Conservation (phyloP, 2,797 vertebrate species). For the Lateolabrax maculatus region DNA sequence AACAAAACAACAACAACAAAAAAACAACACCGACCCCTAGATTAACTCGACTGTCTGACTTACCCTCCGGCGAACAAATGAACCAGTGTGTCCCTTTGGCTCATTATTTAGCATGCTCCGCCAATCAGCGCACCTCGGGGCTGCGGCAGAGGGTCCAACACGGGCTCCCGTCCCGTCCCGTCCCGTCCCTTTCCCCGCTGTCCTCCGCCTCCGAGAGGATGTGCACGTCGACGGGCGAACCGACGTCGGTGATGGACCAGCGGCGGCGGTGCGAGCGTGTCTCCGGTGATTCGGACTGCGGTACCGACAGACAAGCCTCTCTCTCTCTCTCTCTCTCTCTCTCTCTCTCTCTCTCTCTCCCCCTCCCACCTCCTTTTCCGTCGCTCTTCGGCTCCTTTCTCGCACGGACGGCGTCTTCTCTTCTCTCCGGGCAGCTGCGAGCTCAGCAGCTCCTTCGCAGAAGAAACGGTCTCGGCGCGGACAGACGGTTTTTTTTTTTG, state of each 20-base stretch:
- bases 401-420: background rate
- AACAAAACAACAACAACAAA: too few relatives aligned
- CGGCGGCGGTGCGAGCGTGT: constrained; percentile 58
- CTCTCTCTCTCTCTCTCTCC: too few relatives aligned
- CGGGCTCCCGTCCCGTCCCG: constrained; percentile 35
- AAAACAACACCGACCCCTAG: too few relatives aligned
- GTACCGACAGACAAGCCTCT: constrained; percentile 58
- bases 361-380: too few relatives aligned
- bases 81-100: constrained; percentile 96
- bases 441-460: background rate
- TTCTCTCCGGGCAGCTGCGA: background rate
- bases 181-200: constrained; percentile 30
- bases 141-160: constrained; percentile 65
- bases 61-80: constrained; percentile 99
- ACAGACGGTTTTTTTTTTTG: constrained; percentile 55
- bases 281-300: constrained; percentile 72
- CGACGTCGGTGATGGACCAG: constrained; percentile 46
- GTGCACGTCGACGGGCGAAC: constrained; percentile 44
- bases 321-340: too few relatives aligned
- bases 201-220: constrained; percentile 42
- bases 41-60: too few relatives aligned
- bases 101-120: constrained; percentile 93
- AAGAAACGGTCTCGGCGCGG: background rate
- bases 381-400: too few relatives aligned
- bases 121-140: constrained; percentile 70